Evolutionary conservation across 2,888 invertebrate species (phyloP).

Genomic region (Eurois occulta): DNA sequence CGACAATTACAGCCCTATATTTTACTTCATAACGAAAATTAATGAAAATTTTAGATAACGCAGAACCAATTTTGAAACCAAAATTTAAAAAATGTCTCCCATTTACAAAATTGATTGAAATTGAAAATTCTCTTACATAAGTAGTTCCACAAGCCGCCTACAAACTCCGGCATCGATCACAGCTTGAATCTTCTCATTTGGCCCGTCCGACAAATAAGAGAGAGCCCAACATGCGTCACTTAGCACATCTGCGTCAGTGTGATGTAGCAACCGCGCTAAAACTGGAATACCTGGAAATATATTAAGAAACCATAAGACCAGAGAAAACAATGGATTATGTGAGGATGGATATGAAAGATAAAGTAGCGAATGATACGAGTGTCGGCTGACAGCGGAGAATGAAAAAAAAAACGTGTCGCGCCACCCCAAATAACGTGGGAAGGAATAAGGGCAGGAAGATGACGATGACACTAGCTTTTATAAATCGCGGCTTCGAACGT

Average conservation of each 20-base stretch:
- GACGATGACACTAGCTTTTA: not conserved
- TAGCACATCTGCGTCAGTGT: constrained; percentile 96
- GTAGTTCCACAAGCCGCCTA: constrained; percentile 92
- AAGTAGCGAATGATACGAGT: not conserved
- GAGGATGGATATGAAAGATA: not conserved
- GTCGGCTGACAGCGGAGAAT: not conserved
- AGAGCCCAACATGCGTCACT: constrained; percentile 99
- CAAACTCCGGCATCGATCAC: constrained; percentile 99
- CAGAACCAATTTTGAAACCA: not conserved
- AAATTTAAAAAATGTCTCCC: not conserved
- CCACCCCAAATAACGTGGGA: not conserved
- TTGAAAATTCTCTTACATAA: constrained; percentile 82
- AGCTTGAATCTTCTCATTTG: constrained; percentile 99
- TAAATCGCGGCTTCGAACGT: not conserved
- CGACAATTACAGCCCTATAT: not conserved
- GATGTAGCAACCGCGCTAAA: constrained; percentile 96
- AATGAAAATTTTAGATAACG: not conserved
- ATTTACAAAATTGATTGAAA: not conserved
- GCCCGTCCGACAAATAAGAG: constrained; percentile 98
- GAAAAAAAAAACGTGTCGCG: not conserved
- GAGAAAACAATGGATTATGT: not conserved
- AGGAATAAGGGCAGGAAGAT: not conserved
- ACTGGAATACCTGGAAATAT: constrained; percentile 93
- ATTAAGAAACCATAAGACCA: not conserved
- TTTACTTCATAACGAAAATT: not conserved